Base-by-base conservation (phyloP, 2,113 vertebrate species). In the Albula glossodonta region DNA sequence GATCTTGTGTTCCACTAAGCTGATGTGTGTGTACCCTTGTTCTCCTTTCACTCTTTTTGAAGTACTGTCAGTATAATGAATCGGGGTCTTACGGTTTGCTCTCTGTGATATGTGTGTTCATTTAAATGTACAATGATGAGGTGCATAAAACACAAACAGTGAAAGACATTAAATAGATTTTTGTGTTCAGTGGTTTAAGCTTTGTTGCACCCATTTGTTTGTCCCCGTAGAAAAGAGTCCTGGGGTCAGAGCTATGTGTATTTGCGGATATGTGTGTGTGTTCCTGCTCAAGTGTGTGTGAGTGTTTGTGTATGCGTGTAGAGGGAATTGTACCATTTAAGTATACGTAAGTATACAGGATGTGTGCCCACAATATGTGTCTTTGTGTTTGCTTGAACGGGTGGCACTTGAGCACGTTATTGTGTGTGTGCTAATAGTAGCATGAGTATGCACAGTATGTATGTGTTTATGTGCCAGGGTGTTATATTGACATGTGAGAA, bases 1-100 rank as follows among this genome's bases (percentile, higher is more conserved):
- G 56, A 19, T 15, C 70, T 85, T 51, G 84, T 66, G 81, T 80
- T 85, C 70, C 79, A 79, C 66, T 49, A 60, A 56, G 63, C 83
- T 84, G 82, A 84, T 60, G 70, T 52, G 50, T 53, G 63, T 66
- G 8, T 25, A 51, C 63, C 78, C 19, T 77, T 83, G 50, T 80
- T 78, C 80, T 82, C 31, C 79, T 56, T 80, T 48, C 78, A 49
- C 4, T 49, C 41, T 7, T 50, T 15, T 50, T 50, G 49, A 31
- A 31, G 17, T 79, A 9, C 78, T 25, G 41, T 15, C 41, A 15
- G 78, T 17, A 49, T 49, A 48, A 9, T 70, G 15, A 70, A 56
- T 56, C 6, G 12, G 6, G 53, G 53, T 56, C 6, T 12, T 56
- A 56, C 2, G 53, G 1, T 56, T 56, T 12, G 12, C 53, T 9